A percentile compares a stretch with the other conserved stretches of the same genome.
Evolutionary conservation across 1,140 invertebrate species (phyloP).

Genomic region (Mya arenaria): DNA sequence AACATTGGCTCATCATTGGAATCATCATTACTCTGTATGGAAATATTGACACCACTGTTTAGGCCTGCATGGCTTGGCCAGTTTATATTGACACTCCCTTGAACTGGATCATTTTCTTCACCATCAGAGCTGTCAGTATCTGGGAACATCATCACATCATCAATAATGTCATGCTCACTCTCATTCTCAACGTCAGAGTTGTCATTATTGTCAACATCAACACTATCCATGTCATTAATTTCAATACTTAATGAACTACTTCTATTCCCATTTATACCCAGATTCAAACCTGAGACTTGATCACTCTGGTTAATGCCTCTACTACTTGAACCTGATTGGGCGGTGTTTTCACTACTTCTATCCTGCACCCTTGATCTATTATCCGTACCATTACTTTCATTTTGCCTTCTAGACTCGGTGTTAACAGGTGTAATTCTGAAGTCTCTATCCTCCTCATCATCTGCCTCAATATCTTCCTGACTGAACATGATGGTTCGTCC

Average conservation of each 20-base stretch:
- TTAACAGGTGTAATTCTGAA: conserved; percentile 25
- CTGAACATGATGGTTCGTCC: conserved; percentile 50
- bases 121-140: background rate
- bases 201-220: too few species aligned
- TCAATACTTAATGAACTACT: too few species aligned
- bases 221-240: too few species aligned
- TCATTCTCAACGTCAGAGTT: conserved; percentile 23
- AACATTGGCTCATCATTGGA: background rate
- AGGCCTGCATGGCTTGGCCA: background rate
- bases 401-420: too few species aligned
- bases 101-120: background rate
- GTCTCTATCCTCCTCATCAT: conserved; percentile 44
- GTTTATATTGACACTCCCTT: background rate
- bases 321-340: too few species aligned
- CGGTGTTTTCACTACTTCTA: too few species aligned
- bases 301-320: too few species aligned
- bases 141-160: background rate
- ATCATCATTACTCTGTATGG: background rate
- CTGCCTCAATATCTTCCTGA: conserved; percentile 45
- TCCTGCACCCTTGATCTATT: too few species aligned
- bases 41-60: background rate
- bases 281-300: too few species aligned
- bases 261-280: too few species aligned
- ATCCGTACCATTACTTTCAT: too few species aligned
- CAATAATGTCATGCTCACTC: conserved; percentile 44